Percentiles rank a stretch among this genome's conserved stretches.
phyloP scores from a whole-genome alignment of 1,140 invertebrate species.

The Ips nitidus region DNA sequence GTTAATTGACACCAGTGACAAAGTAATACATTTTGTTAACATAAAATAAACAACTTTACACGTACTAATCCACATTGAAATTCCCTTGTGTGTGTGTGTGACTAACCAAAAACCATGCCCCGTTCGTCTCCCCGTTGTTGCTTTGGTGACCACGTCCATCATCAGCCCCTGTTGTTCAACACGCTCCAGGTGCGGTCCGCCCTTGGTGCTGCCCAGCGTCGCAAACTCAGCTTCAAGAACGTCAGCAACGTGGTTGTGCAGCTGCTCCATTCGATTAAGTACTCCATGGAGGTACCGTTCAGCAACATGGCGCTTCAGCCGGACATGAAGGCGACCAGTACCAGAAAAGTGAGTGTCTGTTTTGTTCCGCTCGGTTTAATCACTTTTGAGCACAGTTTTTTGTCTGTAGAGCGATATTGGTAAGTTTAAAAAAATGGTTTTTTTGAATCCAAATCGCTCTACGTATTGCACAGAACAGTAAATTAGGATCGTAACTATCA shows the following conservation, averaged over 20 bases:
- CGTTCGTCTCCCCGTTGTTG: slow-evolving; percentile 40
- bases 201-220: slow-evolving; percentile 64
- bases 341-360: slow-evolving; percentile 60
- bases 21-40: too few species aligned
- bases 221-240: slow-evolving; percentile 89
- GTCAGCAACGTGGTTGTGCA: slow-evolving; percentile 90
- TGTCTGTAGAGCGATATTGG: too few species aligned
- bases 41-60: not conserved
- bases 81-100: slow-evolving; percentile 14
- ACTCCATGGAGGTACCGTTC: slow-evolving; percentile 90
- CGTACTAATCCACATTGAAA: slow-evolving; percentile 4
- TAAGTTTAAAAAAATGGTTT: too few species aligned
- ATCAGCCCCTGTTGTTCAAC: slow-evolving; percentile 69
- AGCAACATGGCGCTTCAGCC: slow-evolving; percentile 80
- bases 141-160: slow-evolving; percentile 43
- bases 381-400: too few species aligned
- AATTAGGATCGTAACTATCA: too few species aligned
- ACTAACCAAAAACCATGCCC: slow-evolving; percentile 23
- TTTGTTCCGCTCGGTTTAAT: slow-evolving; percentile 8
- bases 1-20: too few species aligned
- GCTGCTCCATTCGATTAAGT: slow-evolving; percentile 87
- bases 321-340: slow-evolving; percentile 62
- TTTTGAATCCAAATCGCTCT: too few species aligned
- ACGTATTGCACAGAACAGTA: too few species aligned
- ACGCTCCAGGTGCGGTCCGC: slow-evolving; percentile 68